Conservation (phyloP, 1,140 invertebrate genomes). For the Gryllus bimaculatus region DNA sequence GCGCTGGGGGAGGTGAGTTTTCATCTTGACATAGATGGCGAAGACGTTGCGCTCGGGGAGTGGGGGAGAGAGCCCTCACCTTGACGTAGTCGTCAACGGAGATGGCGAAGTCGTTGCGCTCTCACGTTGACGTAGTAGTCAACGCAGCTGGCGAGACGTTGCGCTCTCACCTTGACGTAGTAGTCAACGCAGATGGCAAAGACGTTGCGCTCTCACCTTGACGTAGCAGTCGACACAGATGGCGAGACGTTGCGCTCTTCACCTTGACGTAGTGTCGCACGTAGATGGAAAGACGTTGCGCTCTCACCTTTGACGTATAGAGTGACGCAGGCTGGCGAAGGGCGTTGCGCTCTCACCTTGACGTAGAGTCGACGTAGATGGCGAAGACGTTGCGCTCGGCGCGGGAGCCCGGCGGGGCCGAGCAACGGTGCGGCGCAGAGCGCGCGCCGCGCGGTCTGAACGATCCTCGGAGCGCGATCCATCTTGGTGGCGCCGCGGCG, state of each 20-base stretch:
- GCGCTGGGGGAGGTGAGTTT: constrained; percentile 38
- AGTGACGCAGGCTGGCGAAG: too few species aligned
- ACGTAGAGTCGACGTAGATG: constrained; percentile 82
- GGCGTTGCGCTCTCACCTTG: constrained; percentile 43
- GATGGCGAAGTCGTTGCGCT: constrained; percentile 60
- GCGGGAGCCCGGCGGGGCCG: constrained; percentile 41
- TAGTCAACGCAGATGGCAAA: constrained; percentile 85
- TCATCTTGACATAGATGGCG: constrained; percentile 74
- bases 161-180: constrained; percentile 58
- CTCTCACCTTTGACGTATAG: constrained; percentile 37
- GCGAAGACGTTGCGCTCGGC: constrained; percentile 77
- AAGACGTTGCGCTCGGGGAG: too few species aligned
- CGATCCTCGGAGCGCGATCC: constrained; percentile 71
- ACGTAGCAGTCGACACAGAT: constrained; percentile 74
- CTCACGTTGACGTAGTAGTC: constrained; percentile 76
- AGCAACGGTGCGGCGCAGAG: constrained; percentile 56
- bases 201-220: constrained; percentile 68
- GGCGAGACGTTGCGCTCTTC: constrained; percentile 52
- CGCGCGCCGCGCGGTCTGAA: constrained; percentile 57
- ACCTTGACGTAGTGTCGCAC: constrained; percentile 50
- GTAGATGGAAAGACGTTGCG: constrained; percentile 52
- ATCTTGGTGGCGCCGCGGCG: constrained; percentile 69
- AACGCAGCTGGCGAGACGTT: constrained; percentile 52
- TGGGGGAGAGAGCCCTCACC: constrained; percentile 33
- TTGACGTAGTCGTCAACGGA: too few species aligned